phyloP scores from a whole-genome alignment of 2,888 invertebrate species.

The Antheraea assamensis region DNA sequence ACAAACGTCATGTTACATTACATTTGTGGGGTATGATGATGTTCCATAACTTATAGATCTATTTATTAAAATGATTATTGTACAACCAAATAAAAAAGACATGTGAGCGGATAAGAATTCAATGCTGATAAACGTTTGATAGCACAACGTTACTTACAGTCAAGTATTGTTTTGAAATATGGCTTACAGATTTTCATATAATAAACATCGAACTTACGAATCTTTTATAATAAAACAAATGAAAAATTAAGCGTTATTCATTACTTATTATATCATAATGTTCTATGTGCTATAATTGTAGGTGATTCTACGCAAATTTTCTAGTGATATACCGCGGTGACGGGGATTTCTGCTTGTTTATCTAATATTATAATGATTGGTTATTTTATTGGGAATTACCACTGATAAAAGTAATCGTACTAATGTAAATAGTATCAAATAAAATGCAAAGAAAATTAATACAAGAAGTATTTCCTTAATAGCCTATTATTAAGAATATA shows the following conservation, averaged over 20 bases:
- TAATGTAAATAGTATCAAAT: background rate
- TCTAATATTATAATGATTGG: background rate
- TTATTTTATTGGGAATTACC: slow-evolving; percentile 5
- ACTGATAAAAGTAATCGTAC: background rate
- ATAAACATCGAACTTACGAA: slow-evolving; percentile 39
- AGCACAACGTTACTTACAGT: slow-evolving; percentile 30
- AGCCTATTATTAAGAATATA: no score
- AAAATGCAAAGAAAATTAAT: background rate
- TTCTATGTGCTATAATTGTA: background rate
- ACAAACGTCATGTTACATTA: background rate
- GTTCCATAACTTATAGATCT: slow-evolving; percentile 9
- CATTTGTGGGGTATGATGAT: slow-evolving; percentile 4
- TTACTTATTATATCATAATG: background rate
- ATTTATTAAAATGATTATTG: slow-evolving; percentile 1
- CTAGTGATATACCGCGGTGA: background rate
- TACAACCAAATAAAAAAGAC: slow-evolving; percentile 18
- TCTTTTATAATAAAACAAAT: slow-evolving; percentile 27
- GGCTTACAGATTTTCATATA: slow-evolving; percentile 47
- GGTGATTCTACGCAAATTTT: background rate
- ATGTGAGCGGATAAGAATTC: slow-evolving; percentile 30
- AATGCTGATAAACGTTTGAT: slow-evolving; percentile 40
- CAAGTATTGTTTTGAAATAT: slow-evolving; percentile 58
- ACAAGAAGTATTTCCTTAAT: no score
- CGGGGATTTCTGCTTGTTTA: slow-evolving; percentile 13
- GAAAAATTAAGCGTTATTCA: slow-evolving; percentile 23